Percentiles rank a stretch among this genome's conserved stretches.
Conservation (phyloP, 2,888 invertebrate genomes). For the Luperina nickerlii region DNA sequence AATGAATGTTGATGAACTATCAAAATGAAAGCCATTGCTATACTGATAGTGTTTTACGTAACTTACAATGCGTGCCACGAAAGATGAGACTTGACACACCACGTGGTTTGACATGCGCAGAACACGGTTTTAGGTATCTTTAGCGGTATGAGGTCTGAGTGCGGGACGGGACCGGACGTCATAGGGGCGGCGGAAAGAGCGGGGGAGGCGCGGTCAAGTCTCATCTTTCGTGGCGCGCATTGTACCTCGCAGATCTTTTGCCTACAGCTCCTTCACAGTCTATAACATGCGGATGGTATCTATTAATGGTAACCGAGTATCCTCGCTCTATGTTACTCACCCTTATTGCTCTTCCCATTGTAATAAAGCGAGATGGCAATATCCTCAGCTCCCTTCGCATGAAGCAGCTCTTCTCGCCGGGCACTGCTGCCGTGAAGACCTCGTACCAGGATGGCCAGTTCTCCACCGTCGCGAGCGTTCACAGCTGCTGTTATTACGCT, state of each 20-base stretch:
- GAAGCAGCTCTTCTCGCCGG: conserved; percentile 80
- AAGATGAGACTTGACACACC: too few species aligned
- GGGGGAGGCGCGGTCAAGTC: too few species aligned
- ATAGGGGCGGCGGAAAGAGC: too few species aligned
- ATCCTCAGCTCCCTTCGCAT: conserved; percentile 80
- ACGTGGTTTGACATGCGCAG: too few species aligned
- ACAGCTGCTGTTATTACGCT: conserved; percentile 77
- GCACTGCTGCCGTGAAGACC: conserved; percentile 77
- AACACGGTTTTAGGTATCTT: too few species aligned
- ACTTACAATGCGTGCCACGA: neutral
- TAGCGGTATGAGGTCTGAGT: too few species aligned
- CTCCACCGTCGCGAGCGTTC: conserved; percentile 75
- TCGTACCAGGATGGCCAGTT: conserved; percentile 80
- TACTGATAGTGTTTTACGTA: neutral
- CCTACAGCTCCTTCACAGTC: neutral
- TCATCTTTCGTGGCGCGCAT: too few species aligned
- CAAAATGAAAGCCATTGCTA: too few species aligned
- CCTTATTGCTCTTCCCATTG: conserved; percentile 82
- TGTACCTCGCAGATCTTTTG: neutral
- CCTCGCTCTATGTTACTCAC: conserved; percentile 66
- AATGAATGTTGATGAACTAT: neutral
- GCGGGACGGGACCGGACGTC: too few species aligned
- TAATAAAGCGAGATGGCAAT: conserved; percentile 81
- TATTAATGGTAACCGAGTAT: neutral
- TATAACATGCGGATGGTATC: neutral